Evolutionary conservation across 2,888 invertebrate species (phyloP).

Genomic region (Himalopsyche tibetana): DNA sequence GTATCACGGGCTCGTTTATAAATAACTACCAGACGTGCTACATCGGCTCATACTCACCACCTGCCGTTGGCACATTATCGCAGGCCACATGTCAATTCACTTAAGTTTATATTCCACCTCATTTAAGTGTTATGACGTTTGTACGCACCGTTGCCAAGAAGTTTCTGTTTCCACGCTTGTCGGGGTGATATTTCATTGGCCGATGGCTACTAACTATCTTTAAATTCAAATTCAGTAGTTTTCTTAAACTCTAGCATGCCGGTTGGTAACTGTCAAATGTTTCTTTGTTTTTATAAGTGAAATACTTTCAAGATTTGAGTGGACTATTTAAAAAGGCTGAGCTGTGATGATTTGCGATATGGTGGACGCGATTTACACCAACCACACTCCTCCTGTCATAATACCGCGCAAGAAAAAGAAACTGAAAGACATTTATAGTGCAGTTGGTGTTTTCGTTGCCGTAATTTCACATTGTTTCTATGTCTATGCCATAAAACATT

Average conservation of each 20-base stretch:
- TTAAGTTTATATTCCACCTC: not conserved
- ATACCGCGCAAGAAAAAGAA: constrained; percentile 63
- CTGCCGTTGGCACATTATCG: not conserved
- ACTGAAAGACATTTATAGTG: constrained; percentile 58
- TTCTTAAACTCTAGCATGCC: constrained; percentile 50
- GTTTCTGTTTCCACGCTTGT: constrained; percentile 53
- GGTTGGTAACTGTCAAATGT: constrained; percentile 47
- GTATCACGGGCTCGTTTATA: constrained; percentile 6
- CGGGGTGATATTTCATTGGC: constrained; percentile 56
- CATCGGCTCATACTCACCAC: not conserved
- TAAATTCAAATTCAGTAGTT: constrained; percentile 52
- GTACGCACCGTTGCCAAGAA: constrained; percentile 62
- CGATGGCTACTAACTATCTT: constrained; percentile 44
- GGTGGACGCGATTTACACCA: constrained; percentile 58
- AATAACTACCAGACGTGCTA: not conserved
- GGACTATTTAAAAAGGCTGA: too few relatives aligned
- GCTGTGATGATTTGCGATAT: constrained; percentile 36
- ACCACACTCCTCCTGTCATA: constrained; percentile 59
- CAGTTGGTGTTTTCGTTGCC: constrained; percentile 55
- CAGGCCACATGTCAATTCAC: not conserved
- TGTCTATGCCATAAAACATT: constrained; percentile 53
- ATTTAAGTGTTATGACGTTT: constrained; percentile 51
- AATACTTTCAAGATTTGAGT: not conserved
- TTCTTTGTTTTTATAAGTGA: constrained; percentile 20
- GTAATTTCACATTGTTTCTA: constrained; percentile 30